Evolutionary conservation across 2,113 vertebrate genomes (phyloP).

Genomic region (Aplodontia rufa): DNA sequence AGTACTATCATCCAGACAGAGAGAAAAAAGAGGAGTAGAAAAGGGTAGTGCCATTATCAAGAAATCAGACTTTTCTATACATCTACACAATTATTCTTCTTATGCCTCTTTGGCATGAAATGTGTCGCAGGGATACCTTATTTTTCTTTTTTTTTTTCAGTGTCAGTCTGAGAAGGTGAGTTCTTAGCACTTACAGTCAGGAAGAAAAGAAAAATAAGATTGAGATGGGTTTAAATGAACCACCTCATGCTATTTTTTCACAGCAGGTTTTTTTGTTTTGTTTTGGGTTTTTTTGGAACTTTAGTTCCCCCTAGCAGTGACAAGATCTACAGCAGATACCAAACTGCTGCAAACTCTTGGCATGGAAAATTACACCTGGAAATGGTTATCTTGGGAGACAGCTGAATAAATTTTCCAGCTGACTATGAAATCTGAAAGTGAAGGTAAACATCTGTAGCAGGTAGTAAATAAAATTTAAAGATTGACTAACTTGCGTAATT

Average conservation of each 20-base stretch:
- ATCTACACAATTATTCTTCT: neutral
- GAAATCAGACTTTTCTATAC: neutral
- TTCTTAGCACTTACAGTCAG: neutral
- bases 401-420: slow-evolving; percentile 37
- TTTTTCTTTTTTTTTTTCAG: neutral
- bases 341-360: neutral
- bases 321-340: slow-evolving; percentile 21
- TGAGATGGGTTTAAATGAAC: neutral
- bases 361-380: neutral
- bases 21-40: neutral
- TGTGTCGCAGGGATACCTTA: neutral
- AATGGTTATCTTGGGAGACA: slow-evolving; percentile 16
- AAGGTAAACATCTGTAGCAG: slow-evolving; percentile 43
- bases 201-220: neutral
- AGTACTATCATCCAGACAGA: neutral
- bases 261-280: neutral
- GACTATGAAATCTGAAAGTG: slow-evolving; percentile 14
- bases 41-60: neutral
- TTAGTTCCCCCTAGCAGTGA: neutral
- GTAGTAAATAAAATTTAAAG: slow-evolving; percentile 58
- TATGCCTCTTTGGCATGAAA: neutral
- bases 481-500: slow-evolving; percentile 39
- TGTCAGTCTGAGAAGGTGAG: neutral
- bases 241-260: neutral
- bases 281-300: neutral